Conservation (phyloP, 2,113 vertebrate species). For the Hemiprocne comata region DNA sequence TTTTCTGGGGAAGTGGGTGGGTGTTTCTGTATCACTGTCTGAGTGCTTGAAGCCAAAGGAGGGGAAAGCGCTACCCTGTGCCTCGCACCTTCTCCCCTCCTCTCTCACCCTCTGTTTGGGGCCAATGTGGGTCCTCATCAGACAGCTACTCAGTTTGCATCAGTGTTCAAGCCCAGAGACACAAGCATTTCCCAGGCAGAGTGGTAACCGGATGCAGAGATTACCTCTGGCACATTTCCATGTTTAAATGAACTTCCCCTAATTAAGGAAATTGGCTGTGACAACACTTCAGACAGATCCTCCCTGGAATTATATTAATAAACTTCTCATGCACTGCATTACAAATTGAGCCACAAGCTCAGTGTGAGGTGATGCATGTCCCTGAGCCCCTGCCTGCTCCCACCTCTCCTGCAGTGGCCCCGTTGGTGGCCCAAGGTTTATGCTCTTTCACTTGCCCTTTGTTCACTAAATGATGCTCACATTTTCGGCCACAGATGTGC, state of each 20-base stretch:
- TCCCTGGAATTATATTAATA: background rate
- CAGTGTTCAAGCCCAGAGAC: background rate
- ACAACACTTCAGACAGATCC: background rate
- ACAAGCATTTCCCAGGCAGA: background rate
- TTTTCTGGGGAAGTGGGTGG: background rate
- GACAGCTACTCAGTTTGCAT: background rate
- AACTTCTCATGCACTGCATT: background rate
- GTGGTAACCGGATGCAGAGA: background rate
- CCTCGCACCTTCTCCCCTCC: background rate
- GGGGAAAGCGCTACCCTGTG: background rate
- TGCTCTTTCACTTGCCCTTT: background rate
- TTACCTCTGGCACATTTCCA: slow-evolving; percentile 9
- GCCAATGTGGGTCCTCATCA: rapidly evolving
- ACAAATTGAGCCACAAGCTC: background rate
- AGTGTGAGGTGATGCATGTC: background rate
- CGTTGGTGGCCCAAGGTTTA: background rate
- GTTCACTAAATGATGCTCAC: background rate
- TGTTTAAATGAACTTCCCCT: slow-evolving; percentile 19
- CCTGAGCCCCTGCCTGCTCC: background rate
- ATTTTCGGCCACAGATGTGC: background rate
- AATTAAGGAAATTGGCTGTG: background rate
- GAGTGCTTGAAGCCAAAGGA: background rate
- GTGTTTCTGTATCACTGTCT: background rate
- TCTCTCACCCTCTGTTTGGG: rapidly evolving
- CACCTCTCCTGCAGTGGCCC: background rate